Percentiles rank a stretch among this genome's conserved stretches.
phyloP scores from a whole-genome alignment of 2,797 vertebrate species.

The Alfaro cultratus region DNA sequence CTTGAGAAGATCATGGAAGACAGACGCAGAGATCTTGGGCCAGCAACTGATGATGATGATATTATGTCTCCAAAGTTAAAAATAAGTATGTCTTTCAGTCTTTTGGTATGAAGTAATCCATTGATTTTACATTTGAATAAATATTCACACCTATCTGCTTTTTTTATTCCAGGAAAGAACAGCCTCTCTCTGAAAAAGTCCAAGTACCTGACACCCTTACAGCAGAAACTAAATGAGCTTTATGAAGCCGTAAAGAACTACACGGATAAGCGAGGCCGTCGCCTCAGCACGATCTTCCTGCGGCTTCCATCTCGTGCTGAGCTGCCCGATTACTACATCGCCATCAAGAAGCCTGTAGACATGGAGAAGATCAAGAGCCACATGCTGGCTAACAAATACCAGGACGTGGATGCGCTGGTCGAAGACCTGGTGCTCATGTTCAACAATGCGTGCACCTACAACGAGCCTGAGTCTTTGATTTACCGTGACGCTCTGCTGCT shows the following conservation, averaged over 20 bases:
- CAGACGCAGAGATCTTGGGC: conserved; percentile 92
- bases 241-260: conserved; percentile 98
- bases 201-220: conserved; percentile 96
- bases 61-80: conserved; percentile 94
- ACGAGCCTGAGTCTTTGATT: conserved; percentile 96
- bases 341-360: conserved; percentile 97
- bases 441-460: conserved; percentile 98
- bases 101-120: conserved; percentile 7
- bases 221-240: conserved; percentile 98
- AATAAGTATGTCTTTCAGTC: conserved; percentile 85
- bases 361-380: conserved; percentile 98
- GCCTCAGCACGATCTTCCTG: conserved; percentile 96
- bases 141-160: background rate
- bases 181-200: conserved; percentile 95
- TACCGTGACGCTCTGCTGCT: conserved; percentile 96
- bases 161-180: conserved; percentile 88
- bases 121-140: background rate
- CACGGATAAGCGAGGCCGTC: conserved; percentile 94
- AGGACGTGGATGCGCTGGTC: conserved; percentile 96
- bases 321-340: conserved; percentile 96
- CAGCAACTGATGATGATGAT: conserved; percentile 92
- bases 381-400: conserved; percentile 98
- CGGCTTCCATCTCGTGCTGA: conserved; percentile 96
- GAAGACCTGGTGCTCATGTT: conserved; percentile 99
- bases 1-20: conserved; percentile 96